Evolutionary conservation across 2,888 invertebrate genomes (phyloP), one percentile per base, ranked within the genome.

Genomic region (Papilio elwesi): DNA sequence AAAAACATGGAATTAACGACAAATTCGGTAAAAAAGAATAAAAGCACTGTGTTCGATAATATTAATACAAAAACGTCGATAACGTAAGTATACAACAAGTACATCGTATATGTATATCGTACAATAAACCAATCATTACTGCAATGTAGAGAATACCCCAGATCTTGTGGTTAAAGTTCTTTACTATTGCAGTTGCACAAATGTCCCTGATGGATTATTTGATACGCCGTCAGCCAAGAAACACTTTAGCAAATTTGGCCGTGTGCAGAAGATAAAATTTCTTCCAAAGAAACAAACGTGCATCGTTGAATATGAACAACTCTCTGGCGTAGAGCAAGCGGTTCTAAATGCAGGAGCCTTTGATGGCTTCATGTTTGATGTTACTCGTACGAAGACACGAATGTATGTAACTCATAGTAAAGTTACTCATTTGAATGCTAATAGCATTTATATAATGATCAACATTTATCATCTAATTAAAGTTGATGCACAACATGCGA

Each of bases 161-260:
- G 36, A 62, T 13, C 26, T 13, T 63, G 57, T 52, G 15, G 13
- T 43, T 59, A 13, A 57, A 69, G 68, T 77, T 65, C 66, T 68
- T 71, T 71, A 47, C 62, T 67, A 65, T 86, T 84, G 38, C 76
- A 96, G 96, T 52, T 96, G 96, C 81, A 89, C 93, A 49, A 94
- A 95, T 82, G 95, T 96, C 63, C 97, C 97, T 0, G 95, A 95
- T 48, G 87, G 93, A 10, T 91, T 97, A 70, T 92, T 96, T 69
- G 95, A 96, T 77, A 83, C 94, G 1, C 84, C 91, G 67, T 85
- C 94, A 36, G 95, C 96, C 0, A 95, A 95, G 78, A 92, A 94
- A 72, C 95, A 97, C 84, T 97, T 97, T 75, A 92, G 95, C 26
- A 95, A 95, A 81, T 98, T 96, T 90, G 98, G 98, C 0, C 94